phyloP scores from a whole-genome alignment of 2,797 vertebrate genomes.

The Oophaga sylvatica region DNA sequence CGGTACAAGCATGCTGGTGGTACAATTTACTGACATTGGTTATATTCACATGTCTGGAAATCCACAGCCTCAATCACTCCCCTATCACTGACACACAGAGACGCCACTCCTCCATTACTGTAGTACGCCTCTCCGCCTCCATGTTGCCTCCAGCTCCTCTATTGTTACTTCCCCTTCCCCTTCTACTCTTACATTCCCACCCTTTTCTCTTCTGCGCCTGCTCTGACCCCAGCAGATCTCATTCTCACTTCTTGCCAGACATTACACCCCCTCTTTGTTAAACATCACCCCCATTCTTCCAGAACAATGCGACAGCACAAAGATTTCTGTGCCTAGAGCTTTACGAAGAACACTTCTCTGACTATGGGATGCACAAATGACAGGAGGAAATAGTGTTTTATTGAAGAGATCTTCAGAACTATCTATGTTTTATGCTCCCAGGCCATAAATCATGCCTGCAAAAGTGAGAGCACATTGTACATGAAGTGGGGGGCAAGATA shows the following conservation, averaged over 20 bases:
- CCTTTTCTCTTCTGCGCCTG: not conserved
- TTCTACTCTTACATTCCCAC: not conserved
- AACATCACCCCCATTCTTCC: not conserved
- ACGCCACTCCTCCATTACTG: not conserved
- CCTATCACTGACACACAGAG: not conserved
- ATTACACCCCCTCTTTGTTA: not conserved
- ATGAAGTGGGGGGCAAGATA: no score
- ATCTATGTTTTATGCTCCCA: not conserved
- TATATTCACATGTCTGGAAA: not conserved
- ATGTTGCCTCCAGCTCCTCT: not conserved
- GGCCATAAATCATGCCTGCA: no score
- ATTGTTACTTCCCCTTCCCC: not conserved
- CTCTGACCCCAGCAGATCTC: not conserved
- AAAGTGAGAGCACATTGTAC: no score
- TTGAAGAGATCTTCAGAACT: no score
- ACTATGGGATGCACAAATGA: no score
- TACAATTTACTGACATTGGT: not conserved
- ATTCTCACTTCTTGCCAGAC: not conserved
- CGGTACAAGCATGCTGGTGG: not conserved
- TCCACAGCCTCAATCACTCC: conserved; percentile 5
- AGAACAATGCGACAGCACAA: not conserved
- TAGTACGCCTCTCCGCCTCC: not conserved
- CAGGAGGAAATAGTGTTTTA: no score
- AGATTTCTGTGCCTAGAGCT: not conserved
- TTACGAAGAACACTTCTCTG: not conserved